Base-by-base conservation (phyloP, 30 jellyfish, hydroid and myxozoan genomes). In the Hydractinia echinata region DNA sequence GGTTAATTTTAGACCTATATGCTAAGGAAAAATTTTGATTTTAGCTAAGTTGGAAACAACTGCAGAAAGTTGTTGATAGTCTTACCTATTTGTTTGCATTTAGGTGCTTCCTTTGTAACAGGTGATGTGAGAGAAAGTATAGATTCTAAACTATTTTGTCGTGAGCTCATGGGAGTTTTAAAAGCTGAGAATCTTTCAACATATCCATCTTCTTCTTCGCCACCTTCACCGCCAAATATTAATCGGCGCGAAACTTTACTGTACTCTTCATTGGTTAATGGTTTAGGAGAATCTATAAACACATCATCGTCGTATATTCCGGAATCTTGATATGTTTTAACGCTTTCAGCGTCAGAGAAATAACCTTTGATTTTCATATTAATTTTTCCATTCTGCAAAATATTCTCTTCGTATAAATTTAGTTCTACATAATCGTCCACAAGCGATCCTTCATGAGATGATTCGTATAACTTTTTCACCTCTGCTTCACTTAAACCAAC, bases 151-250 rank as follows among this genome's bases (percentile, higher is more conserved):
- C 95, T 85, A 64, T 88, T 94, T n/a, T 89, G 87, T 60, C 96
- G 92, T 1, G 99, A 94, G 87, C 99, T 94, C 84, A 84, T 94
- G 19, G 99, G 99, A 16, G 99, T 94, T 85, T 94, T 94, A 82
- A 88, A 94, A 0, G 96, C 96, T 14, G 99, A 70, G 61, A 84
- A 86, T 21, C 94, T 91, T 82, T 94, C 99, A 11, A 95, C 84
- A 60, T 66, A 67, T 54, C 86, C 99, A 49, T 81, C 96, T 79
- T 78, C 72, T 18, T 85, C 99, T 66, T 79, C 81, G 8, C 84
- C 93, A 51, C 70, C 89, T 11, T 84, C 94, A 21, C 81, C 91
- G 6, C 68, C 80, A 61, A 92, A 92, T 49, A 86, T 84, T 50
- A 80, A 68, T 67, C 67, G 84, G 4, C 73, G 68, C 10, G 87